Evolutionary conservation across 1,140 invertebrate species (phyloP), one percentile per base, ranked within the genome.

Genomic region (Drosophila mauritiana): DNA sequence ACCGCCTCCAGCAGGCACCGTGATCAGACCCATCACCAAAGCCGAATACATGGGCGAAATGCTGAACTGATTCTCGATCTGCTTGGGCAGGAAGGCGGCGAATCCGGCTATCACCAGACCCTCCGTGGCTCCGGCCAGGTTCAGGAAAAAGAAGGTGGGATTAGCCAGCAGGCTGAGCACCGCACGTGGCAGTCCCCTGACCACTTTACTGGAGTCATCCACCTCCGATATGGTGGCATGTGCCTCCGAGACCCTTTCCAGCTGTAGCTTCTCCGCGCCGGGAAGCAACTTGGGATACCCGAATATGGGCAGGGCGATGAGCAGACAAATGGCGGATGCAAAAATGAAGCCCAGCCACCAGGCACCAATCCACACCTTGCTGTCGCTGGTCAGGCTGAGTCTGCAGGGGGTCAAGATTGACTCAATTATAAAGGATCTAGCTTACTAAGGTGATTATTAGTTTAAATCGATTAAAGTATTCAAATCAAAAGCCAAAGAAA

Each of bases 281-380:
- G 96, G 96, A 67, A 97, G 88, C 61, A 94, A 93, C 68, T 94
- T 93, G 0, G 96, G 96, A 90, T 96, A 97, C 0, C 94, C 95
- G 52, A 96, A 92, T 4, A 97, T 92, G 7, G 96, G 96, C 55
- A 97, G 85, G 0, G 96, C 94, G 4, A 97, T 93, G 0, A 96
- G 78, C 12, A 96, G 92, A 76, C 95, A 95, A 11, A 96, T 85
- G 1, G 95, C 13, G 0, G 95, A 95, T 0, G 95, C 94, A 0
- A 96, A 92, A 4, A 97, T 92, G 83, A 97, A 97, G 5, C 96
- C 96, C 34, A 97, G 93, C 97, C 97, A 97, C 97, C 97, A 97
- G 25, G 96, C 96, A 8, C 97, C 97, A 45, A 97, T 95, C 96
- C 96, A 97, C 1, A 96, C 94, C 22, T 96, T 96, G 89, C 95